A percentile compares a stretch with the other conserved stretches of the same genome.
phyloP scores from a whole-genome alignment of 2,888 invertebrate genomes.

The Leptura quadrifasciata region DNA sequence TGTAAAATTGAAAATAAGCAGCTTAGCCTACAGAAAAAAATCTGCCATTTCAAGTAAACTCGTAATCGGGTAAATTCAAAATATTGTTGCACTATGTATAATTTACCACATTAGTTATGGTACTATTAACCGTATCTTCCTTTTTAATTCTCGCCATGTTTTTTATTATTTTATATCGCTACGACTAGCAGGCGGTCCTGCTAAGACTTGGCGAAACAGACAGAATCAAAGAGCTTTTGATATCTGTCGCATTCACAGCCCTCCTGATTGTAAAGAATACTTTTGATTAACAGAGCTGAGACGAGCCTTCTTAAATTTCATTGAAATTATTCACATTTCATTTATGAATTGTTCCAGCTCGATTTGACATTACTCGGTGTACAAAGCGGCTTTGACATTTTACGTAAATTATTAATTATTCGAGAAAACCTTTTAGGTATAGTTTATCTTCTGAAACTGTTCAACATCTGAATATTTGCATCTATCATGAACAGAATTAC shows the following conservation, averaged over 20 bases:
- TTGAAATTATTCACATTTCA: constrained; percentile 60
- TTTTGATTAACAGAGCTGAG: constrained; percentile 60
- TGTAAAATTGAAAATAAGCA: too few species aligned
- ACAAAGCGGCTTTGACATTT: constrained; percentile 25
- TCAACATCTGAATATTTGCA: not conserved
- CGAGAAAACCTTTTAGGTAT: not conserved
- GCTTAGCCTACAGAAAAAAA: too few species aligned
- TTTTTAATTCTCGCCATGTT: constrained; percentile 10
- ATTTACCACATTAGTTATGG: not conserved
- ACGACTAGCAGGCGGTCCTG: constrained; percentile 26
- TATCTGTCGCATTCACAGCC: constrained; percentile 53
- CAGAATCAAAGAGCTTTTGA: constrained; percentile 53
- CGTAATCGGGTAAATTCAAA: too few species aligned
- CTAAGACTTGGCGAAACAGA: constrained; percentile 27
- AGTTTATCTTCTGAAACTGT: not conserved
- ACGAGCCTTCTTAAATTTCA: constrained; percentile 52
- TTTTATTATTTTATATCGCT: constrained; percentile 13
- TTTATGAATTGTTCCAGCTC: constrained; percentile 56
- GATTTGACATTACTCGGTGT: constrained; percentile 12
- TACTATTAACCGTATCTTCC: not conserved
- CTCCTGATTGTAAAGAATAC: constrained; percentile 59
- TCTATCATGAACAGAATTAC: not conserved
- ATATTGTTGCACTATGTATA: too few species aligned
- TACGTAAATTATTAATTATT: constrained; percentile 16
- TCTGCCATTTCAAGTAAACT: too few species aligned